Evolutionary conservation across 1,140 invertebrate species (phyloP), one percentile per base, ranked within the genome.

Genomic region (Orius insidiosus): DNA sequence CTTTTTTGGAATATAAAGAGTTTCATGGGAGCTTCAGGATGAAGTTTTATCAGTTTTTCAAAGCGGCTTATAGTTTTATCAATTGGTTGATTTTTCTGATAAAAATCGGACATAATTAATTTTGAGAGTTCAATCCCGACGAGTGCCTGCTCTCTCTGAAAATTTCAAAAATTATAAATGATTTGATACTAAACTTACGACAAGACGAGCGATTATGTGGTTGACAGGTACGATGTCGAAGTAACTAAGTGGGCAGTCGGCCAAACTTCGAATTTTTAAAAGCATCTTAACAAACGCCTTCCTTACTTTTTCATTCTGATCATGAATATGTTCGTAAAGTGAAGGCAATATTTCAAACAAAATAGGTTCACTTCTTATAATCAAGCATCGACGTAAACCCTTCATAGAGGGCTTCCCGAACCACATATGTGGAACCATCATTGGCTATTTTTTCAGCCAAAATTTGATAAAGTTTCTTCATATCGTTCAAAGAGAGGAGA

Each of bases 221-320:
- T 48, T 30, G 1, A 51, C 9, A 39, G 52, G 42, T 8, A 47
- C 51, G 15, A 56, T 43, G n/a, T 54, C 41, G 35, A 35, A 52
- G 32, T 50, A 54, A 8, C 31, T 45, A 24, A 53, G 13, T 37
- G n/a, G 13, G 4, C 44, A 8, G 19, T 50, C 31, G 1, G 35
- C 31, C 7, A 30, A 8, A n/a, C 46, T 43, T 42, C 53, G 53
- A 8, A 56, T 32, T 19, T 43, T 32, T 4, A 52, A 13, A 14
- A 56, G 47, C 48, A 56, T 47, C 14, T 48, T 45, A 5, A 53
- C 36, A 47, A 55, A 54, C 5, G 55, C 53, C 37, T 48, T 48
- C 8, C 55, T 18, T 2, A 53, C 55, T 38, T 52, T 49, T 44
- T 52, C 49, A 48, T 52, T 56, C 34, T 46, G 47, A 37, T 56